A percentile compares a stretch with the other conserved stretches of the same genome.
These are phyloP conservation scores for Psophia crepitans DNA, from an alignment of 2,113 vertebrate species.

Conservation along the genomic window DNA sequence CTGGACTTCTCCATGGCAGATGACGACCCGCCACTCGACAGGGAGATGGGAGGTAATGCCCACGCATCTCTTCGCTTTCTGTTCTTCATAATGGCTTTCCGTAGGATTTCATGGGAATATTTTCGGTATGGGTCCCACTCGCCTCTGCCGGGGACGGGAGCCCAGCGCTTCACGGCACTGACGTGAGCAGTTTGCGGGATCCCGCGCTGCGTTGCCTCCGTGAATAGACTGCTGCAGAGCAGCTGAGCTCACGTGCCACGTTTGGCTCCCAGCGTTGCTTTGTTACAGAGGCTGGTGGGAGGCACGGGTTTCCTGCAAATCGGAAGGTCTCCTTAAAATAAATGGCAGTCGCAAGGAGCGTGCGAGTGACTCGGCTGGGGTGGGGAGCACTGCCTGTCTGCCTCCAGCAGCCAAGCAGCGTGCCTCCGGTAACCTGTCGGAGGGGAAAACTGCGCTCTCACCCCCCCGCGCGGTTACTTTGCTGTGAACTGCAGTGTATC, in stretches of 20 bases:
- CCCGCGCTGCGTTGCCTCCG: neutral
- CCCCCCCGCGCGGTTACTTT: neutral
- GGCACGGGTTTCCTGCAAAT: neutral
- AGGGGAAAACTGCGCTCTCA: no score
- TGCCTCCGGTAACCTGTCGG: neutral
- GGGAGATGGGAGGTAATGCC: slow-evolving; percentile 80
- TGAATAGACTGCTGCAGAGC: neutral
- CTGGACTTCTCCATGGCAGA: slow-evolving; percentile 84
- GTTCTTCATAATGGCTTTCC: accelerated
- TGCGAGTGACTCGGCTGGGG: neutral
- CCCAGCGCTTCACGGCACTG: neutral
- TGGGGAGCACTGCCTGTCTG: neutral
- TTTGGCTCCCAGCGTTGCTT: neutral
- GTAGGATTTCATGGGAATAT: neutral
- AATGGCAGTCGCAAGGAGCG: neutral
- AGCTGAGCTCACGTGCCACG: neutral
- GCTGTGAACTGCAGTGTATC: neutral
- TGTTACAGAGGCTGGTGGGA: neutral
- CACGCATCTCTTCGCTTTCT: accelerated
- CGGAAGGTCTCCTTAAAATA: neutral
- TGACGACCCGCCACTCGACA: slow-evolving; percentile 83
- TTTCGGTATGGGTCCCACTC: neutral
- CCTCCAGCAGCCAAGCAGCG: neutral
- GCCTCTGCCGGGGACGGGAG: neutral
- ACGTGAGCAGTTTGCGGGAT: neutral